Evolutionary conservation across 2,888 invertebrate species (phyloP).

Genomic region (Tenthredo livida): DNA sequence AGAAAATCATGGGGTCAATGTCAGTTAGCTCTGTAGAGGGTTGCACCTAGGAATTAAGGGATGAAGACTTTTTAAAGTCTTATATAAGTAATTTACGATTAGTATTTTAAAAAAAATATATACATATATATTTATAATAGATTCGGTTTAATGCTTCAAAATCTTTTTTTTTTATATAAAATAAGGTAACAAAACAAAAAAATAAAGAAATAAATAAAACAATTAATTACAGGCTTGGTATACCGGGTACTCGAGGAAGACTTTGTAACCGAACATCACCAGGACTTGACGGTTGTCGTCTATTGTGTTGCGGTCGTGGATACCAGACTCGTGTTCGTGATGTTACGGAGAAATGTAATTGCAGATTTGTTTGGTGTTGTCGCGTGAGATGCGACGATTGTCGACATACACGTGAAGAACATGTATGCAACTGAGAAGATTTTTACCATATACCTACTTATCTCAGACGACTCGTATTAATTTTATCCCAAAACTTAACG

Average conservation of each 20-base stretch:
- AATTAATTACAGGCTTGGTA: conserved; percentile 83
- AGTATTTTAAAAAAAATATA: not conserved
- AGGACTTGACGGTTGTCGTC: conserved; percentile 91
- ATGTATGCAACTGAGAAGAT: conserved; percentile 88
- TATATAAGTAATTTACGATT: conserved; percentile 6
- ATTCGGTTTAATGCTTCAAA: too few species aligned
- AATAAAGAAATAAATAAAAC: too few species aligned
- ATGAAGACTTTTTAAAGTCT: conserved; percentile 2
- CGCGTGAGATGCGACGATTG: conserved; percentile 92
- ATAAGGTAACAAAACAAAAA: too few species aligned
- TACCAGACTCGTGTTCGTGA: conserved; percentile 91
- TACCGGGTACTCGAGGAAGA: conserved; percentile 90
- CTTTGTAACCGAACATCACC: conserved; percentile 91
- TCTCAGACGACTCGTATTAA: not conserved
- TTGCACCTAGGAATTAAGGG: not conserved
- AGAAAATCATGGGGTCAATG: conserved; percentile 50
- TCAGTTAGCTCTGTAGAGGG: conserved; percentile 21
- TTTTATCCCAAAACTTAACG: conserved; percentile 13
- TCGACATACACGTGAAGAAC: conserved; percentile 88
- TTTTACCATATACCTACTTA: not conserved
- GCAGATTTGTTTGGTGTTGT: conserved; percentile 96
- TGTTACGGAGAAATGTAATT: conserved; percentile 93
- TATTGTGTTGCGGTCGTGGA: conserved; percentile 94
- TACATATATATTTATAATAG: too few species aligned
- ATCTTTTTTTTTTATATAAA: too few species aligned